Evolutionary conservation across 2,113 vertebrate genomes (phyloP), one percentile per base, ranked within the genome.

Genomic region (Brachyistius frenatus): DNA sequence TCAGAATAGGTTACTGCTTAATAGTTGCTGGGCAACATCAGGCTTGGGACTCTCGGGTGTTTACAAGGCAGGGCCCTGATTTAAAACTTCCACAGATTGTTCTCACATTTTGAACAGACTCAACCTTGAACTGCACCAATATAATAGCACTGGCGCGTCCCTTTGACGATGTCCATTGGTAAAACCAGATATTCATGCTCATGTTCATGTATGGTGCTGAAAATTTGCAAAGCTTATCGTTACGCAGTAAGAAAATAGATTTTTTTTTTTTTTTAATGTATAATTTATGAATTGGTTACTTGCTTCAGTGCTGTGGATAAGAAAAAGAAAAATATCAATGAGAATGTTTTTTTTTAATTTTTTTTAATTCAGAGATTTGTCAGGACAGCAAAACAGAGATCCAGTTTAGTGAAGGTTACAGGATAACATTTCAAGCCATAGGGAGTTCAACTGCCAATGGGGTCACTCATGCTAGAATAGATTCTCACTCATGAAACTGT

Each of bases 401-500:
- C 1, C 0, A 47, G 30, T 49, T 31, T 75, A 31, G 39, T 58
- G n/a, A 80, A 68, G 47, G 49, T 36, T 81, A 36, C 39, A 58
- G 57, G 35, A 36, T n/a, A 47, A 31, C 63, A 69, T 68, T 85
- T 50, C 36, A 55, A 54, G 30, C 74, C 71, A 69, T 58, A 41
- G 67, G 71, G 61, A 55, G 35, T 83, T 73, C 36, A 65, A 35
- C 70, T 81, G 50, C 55, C 54, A 70, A 73, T 76, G 71, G 76
- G 68, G 54, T 85, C 78, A 76, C 39, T 70, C 56, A 64, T 85
- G 66, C 73, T 76, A 41, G 60, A 74, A 78, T 66, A 77, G 65
- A 81, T 86, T 72, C 69, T 32, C 66, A 64, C 60, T 79, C 77
- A 83, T 73, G 73, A 49, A 80, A 58, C 64, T 87, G 54, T 64